phyloP scores from a whole-genome alignment of 2,113 vertebrate genomes.

The Rhadina sibilatrix region DNA sequence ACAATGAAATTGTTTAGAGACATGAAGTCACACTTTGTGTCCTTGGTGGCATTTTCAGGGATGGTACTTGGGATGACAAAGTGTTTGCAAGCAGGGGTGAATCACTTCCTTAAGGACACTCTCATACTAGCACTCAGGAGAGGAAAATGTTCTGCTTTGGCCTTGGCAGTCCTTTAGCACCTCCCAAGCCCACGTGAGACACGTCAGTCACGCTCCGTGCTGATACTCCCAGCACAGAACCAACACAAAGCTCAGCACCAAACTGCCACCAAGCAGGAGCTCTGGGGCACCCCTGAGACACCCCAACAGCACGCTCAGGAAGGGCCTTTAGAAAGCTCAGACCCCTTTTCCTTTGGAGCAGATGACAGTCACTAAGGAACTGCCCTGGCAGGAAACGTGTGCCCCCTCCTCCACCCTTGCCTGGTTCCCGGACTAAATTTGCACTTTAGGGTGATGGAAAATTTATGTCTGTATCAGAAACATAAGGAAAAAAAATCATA shows the following conservation, averaged over 20 bases:
- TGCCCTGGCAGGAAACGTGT: rapidly evolving
- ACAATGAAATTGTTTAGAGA: background rate
- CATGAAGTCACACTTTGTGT: background rate
- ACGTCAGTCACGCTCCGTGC: background rate
- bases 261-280: background rate
- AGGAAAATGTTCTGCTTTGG: slow-evolving; percentile 8
- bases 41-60: background rate
- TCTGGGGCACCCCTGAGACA: background rate
- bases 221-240: background rate
- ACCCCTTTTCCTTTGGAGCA: background rate
- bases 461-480: background rate
- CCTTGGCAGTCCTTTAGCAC: background rate
- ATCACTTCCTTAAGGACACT: slow-evolving; percentile 24
- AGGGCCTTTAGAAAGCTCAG: background rate
- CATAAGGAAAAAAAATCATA: background rate
- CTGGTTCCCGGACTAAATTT: background rate
- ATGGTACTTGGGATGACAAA: slow-evolving; percentile 26
- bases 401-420: background rate
- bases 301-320: background rate
- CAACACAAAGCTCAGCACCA: background rate
- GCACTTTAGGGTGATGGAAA: background rate
- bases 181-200: background rate
- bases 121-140: background rate
- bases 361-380: background rate
- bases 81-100: slow-evolving; percentile 40